Evolutionary conservation across 35 echinoderm and acorn worm species (phyloP).

Genomic region (Amphiura filiformis): DNA sequence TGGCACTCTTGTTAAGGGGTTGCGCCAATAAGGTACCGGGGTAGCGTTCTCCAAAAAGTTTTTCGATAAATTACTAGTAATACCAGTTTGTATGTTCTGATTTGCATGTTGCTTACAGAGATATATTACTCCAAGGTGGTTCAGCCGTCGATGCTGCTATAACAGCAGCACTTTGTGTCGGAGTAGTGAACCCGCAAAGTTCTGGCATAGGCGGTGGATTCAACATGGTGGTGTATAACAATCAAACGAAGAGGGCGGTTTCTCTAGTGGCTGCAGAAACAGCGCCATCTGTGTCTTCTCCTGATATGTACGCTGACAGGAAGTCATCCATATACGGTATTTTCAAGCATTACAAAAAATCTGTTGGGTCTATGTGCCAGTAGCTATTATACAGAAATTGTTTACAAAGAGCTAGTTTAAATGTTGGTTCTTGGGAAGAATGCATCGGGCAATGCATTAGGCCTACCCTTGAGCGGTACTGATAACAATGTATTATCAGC

Average conservation of each 20-base stretch:
- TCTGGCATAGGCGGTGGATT: slow-evolving; percentile 67
- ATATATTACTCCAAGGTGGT: slow-evolving; percentile 40
- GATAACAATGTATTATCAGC: no score
- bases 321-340: slow-evolving; percentile 43
- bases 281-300: slow-evolving; percentile 20
- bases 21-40: no score
- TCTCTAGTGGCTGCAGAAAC: slow-evolving; percentile 35
- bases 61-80: no score
- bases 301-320: slow-evolving; percentile 37
- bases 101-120: slow-evolving; percentile 21
- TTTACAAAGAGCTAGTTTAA: background rate
- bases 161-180: slow-evolving; percentile 50
- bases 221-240: slow-evolving; percentile 56
- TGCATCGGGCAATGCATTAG: no score
- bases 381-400: background rate
- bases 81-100: no score
- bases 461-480: no score
- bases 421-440: background rate
- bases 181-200: slow-evolving; percentile 50
- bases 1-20: no score
- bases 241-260: background rate
- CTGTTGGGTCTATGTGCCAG: background rate
- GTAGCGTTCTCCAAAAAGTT: no score
- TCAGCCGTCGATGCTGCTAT: slow-evolving; percentile 71
- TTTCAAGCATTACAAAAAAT: background rate